These are phyloP conservation scores for Gonatopus flavifemur DNA, from an alignment of 1,140 invertebrate species.

Conservation along the genomic window DNA sequence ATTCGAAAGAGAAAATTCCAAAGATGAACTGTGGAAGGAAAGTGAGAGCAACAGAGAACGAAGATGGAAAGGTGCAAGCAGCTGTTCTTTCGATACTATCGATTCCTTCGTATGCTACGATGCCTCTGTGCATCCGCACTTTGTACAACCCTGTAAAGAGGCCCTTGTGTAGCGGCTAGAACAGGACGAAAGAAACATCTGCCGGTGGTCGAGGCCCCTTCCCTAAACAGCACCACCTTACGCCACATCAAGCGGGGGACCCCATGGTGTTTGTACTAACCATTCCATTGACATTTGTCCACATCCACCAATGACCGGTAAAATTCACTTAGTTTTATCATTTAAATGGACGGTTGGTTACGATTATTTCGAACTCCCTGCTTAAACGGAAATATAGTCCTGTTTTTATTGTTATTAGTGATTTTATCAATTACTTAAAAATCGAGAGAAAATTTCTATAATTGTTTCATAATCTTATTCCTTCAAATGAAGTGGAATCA, in stretches of 20 bases:
- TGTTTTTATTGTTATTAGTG: too few species aligned
- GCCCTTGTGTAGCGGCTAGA: constrained; percentile 40
- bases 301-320: not conserved
- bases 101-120: constrained; percentile 25
- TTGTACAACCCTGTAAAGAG: constrained; percentile 43
- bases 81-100: constrained; percentile 31
- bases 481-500: too few species aligned
- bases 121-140: constrained; percentile 22
- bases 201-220: constrained; percentile 44
- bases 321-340: too few species aligned
- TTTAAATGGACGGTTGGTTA: too few species aligned
- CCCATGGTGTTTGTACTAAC: constrained; percentile 23
- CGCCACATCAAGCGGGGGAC: constrained; percentile 32
- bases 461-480: too few species aligned
- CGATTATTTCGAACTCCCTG: too few species aligned
- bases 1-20: too few species aligned
- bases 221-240: constrained; percentile 35
- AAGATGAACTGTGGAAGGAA: too few species aligned
- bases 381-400: too few species aligned
- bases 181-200: constrained; percentile 55
- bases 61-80: constrained; percentile 26
- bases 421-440: not conserved
- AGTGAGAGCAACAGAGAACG: too few species aligned
- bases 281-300: constrained; percentile 21
- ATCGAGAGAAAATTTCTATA: not conserved